Conservation (phyloP, 1,140 invertebrate species). For the Heliothis subflexa region DNA sequence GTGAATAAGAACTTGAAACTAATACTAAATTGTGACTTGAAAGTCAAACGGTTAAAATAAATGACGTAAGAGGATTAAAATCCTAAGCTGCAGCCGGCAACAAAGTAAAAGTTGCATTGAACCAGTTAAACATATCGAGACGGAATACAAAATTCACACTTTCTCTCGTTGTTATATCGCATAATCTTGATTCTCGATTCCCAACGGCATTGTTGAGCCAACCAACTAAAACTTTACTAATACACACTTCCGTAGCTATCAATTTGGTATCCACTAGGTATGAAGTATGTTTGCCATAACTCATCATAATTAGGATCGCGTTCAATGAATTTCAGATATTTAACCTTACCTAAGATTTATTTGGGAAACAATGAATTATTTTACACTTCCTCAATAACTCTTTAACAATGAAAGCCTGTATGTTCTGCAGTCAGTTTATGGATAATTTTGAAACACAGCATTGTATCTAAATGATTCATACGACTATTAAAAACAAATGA, state of each 20-base stretch:
- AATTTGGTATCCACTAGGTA: constrained; percentile 6
- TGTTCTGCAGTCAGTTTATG: not conserved
- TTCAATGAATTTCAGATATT: not conserved
- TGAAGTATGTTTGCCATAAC: not conserved
- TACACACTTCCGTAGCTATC: constrained; percentile 23
- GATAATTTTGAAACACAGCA: not conserved
- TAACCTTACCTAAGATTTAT: constrained; percentile 7
- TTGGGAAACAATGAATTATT: constrained; percentile 1
- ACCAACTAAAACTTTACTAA: constrained; percentile 1
- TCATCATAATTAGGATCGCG: constrained; percentile 16
- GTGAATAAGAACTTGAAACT: not conserved
- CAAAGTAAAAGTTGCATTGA: constrained; percentile 48
- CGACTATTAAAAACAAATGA: not conserved
- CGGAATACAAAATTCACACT: constrained; percentile 46
- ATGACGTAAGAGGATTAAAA: constrained; percentile 22
- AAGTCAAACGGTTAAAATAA: constrained; percentile 11
- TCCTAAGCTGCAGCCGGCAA: constrained; percentile 30
- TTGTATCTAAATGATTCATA: constrained; percentile 8
- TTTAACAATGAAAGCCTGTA: no score
- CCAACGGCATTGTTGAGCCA: constrained; percentile 13
- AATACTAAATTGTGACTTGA: not conserved
- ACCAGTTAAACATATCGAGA: constrained; percentile 40
- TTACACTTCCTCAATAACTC: no score
- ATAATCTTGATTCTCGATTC: constrained; percentile 18
- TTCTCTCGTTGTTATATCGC: constrained; percentile 36